Evolutionary conservation across 2,888 invertebrate species (phyloP).

Genomic region (Cordilura impudica): DNA sequence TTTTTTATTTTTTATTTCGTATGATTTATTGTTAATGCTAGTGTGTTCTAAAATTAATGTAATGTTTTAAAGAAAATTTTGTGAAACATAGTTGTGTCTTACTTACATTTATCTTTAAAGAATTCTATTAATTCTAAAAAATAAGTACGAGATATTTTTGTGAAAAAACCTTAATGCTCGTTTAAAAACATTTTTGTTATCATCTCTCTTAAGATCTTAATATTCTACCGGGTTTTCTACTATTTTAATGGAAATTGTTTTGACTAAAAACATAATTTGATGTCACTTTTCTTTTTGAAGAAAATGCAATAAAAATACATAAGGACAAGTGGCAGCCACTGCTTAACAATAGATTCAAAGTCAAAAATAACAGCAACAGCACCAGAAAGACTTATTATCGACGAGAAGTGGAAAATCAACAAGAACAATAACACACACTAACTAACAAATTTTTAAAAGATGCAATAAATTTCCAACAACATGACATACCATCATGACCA

Average conservation of each 20-base stretch:
- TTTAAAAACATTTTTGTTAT: too few species aligned
- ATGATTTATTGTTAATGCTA: too few species aligned
- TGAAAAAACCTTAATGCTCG: too few species aligned
- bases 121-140: too few species aligned
- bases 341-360: neutral
- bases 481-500: constrained; percentile 38
- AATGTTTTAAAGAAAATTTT: too few species aligned
- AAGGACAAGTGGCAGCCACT: neutral
- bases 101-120: too few species aligned
- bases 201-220: neutral
- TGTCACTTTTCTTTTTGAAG: constrained; percentile 6
- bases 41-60: too few species aligned
- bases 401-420: neutral
- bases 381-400: neutral
- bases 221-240: neutral
- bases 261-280: constrained; percentile 19
- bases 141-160: too few species aligned
- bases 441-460: neutral
- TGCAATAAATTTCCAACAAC: constrained; percentile 34
- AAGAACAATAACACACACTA: neutral
- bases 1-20: too few species aligned
- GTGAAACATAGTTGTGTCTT: too few species aligned
- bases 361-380: neutral
- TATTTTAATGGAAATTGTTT: constrained; percentile 8
- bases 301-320: constrained; percentile 1